A percentile compares a stretch with the other conserved stretches of the same genome.
Conservation (phyloP, 2,113 vertebrate genomes). For the Caloenas nicobarica region DNA sequence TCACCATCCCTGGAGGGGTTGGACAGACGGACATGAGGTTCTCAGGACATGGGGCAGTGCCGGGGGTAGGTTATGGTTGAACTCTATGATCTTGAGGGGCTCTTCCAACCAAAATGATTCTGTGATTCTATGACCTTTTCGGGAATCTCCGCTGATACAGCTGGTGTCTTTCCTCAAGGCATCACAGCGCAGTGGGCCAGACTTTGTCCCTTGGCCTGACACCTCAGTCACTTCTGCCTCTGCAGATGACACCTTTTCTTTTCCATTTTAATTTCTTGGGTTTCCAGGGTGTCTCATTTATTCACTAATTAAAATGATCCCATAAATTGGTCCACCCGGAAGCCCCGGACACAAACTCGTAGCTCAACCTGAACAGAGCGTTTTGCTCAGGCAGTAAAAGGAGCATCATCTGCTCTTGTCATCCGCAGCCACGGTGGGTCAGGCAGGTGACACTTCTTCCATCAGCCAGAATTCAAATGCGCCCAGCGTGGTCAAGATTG, state of each 20-base stretch:
- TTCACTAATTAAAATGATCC: not conserved
- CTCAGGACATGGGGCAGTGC: no score
- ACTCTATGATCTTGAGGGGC: no score
- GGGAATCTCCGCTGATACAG: not conserved
- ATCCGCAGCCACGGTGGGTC: not conserved
- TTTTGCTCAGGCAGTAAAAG: not conserved
- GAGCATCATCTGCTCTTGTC: not conserved
- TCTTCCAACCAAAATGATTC: no score
- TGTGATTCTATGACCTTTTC: not conserved
- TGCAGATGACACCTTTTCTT: not conserved
- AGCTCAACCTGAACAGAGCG: not conserved
- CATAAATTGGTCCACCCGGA: not conserved
- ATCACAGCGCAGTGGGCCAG: not conserved
- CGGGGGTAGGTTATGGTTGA: no score
- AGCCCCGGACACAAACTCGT: not conserved
- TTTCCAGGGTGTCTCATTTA: not conserved
- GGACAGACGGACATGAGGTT: no score
- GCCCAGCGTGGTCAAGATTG: rapidly evolving
- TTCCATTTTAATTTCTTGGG: not conserved
- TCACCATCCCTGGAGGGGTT: no score
- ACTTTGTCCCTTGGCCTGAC: not conserved
- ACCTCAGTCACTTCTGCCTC: not conserved
- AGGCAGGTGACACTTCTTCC: not conserved
- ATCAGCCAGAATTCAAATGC: not conserved
- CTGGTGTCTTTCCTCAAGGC: not conserved